A percentile compares a stretch with the other conserved stretches of the same genome.
Conservation (phyloP, 2,888 invertebrate species). For the Tenthredo distinguenda region DNA sequence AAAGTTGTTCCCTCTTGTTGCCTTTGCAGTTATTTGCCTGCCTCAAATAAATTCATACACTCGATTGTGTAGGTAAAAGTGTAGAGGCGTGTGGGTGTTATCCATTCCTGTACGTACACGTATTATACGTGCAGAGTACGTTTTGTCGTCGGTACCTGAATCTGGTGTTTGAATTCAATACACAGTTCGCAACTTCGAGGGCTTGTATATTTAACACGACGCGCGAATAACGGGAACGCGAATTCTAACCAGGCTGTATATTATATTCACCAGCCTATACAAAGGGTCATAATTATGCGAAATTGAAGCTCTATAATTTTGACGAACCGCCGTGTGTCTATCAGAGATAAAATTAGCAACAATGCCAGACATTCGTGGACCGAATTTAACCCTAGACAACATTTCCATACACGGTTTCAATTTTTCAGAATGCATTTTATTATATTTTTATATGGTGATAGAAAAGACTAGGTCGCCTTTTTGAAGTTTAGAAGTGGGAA, state of each 20-base stretch:
- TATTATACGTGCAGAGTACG: neutral
- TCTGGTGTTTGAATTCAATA: slow-evolving; percentile 22
- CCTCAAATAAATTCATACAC: neutral
- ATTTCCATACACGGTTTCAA: neutral
- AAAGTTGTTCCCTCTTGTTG: neutral
- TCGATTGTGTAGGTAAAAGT: neutral
- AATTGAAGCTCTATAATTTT: slow-evolving; percentile 41
- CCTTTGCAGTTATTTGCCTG: slow-evolving; percentile 5
- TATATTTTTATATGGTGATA: neutral
- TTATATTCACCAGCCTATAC: slow-evolving; percentile 30
- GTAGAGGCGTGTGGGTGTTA: neutral
- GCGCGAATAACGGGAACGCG: neutral
- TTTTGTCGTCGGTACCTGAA: neutral
- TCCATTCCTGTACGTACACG: neutral
- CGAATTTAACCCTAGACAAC: neutral
- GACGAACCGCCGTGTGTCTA: slow-evolving; percentile 17
- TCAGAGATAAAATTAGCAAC: slow-evolving; percentile 41
- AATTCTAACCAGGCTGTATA: slow-evolving; percentile 33
- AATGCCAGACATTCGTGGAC: neutral
- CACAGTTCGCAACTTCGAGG: slow-evolving; percentile 15
- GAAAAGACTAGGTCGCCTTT: neutral
- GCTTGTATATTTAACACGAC: neutral
- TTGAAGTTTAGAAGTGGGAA: neutral
- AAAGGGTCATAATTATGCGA: slow-evolving; percentile 45
- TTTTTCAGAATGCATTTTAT: neutral